Percentiles rank a stretch among this genome's conserved stretches.
Evolutionary conservation across 2,888 invertebrate genomes (phyloP).

Genomic region (Ichneumon xanthorius): DNA sequence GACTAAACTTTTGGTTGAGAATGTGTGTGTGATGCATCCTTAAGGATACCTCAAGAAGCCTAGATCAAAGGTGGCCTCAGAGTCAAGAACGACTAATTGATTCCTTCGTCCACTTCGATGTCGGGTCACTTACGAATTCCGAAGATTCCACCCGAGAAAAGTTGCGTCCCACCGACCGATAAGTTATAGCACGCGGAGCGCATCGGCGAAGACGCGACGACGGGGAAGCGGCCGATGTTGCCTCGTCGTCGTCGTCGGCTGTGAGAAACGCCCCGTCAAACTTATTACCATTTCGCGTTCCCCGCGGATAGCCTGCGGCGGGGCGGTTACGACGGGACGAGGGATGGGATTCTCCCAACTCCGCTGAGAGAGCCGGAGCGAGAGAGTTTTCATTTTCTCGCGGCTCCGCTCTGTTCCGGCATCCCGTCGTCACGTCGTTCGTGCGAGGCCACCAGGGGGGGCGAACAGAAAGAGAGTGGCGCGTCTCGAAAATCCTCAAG

Average conservation of each 20-base stretch:
- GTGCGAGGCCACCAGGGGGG: conserved; percentile 28
- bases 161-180: background rate
- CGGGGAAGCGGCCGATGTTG: conserved; percentile 5
- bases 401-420: conserved; percentile 14
- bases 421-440: conserved; percentile 39
- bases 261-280: conserved; percentile 54
- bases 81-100: background rate
- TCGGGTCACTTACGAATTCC: background rate
- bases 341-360: conserved; percentile 38
- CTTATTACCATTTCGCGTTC: conserved; percentile 58
- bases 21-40: no score
- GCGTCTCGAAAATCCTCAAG: conserved; percentile 46
- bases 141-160: background rate
- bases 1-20: no score
- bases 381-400: conserved; percentile 51
- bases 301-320: conserved; percentile 32
- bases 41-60: no score
- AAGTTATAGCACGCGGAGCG: background rate
- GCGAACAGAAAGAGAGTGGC: background rate
- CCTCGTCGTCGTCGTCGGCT: conserved; percentile 34
- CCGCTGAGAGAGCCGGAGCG: background rate
- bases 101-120: background rate
- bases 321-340: conserved; percentile 41
- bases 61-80: no score
- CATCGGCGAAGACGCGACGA: background rate